A percentile compares a stretch with the other conserved stretches of the same genome.
phyloP scores from a whole-genome alignment of 1,140 invertebrate species.

The Olivierus martensii region DNA sequence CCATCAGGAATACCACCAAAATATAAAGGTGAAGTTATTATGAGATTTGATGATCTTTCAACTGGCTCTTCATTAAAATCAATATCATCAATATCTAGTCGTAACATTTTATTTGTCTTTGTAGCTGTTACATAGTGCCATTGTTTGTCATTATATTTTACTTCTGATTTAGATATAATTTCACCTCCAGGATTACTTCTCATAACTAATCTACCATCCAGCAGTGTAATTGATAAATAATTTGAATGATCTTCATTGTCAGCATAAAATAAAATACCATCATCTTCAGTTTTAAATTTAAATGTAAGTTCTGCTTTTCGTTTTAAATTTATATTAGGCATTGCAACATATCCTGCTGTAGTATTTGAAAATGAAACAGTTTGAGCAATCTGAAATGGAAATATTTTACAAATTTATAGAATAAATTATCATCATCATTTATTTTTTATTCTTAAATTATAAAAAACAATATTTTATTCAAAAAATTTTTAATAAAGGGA shows the following conservation, averaged over 20 bases:
- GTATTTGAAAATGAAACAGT: conserved; percentile 30
- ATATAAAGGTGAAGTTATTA: conserved; percentile 43
- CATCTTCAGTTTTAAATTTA: conserved; percentile 67
- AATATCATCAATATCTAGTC: conserved; percentile 71
- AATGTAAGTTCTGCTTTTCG: conserved; percentile 53
- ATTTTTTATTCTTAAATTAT: too few relatives aligned
- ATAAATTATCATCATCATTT: too few relatives aligned
- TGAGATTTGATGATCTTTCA: conserved; percentile 39
- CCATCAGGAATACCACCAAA: conserved; percentile 64
- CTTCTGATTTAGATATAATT: conserved; percentile 40
- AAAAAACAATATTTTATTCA: too few relatives aligned
- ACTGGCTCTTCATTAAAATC: conserved; percentile 34
- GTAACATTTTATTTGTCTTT: conserved; percentile 39
- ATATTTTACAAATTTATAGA: too few relatives aligned
- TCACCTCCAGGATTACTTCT: conserved; percentile 34
- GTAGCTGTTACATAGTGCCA: conserved; percentile 87
- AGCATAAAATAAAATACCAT: conserved; percentile 64
- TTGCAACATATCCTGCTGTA: conserved; percentile 27
- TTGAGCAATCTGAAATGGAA: conserved; percentile 30
- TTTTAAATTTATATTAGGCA: conserved; percentile 21
- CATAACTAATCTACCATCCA: conserved; percentile 51
- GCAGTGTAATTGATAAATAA: conserved; percentile 48
- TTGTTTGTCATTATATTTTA: conserved; percentile 64
- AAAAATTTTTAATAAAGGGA: too few relatives aligned
- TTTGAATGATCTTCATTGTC: conserved; percentile 45